A percentile compares a stretch with the other conserved stretches of the same genome.
Evolutionary conservation across 2,113 vertebrate species (phyloP).

Genomic region (Grus americana): DNA sequence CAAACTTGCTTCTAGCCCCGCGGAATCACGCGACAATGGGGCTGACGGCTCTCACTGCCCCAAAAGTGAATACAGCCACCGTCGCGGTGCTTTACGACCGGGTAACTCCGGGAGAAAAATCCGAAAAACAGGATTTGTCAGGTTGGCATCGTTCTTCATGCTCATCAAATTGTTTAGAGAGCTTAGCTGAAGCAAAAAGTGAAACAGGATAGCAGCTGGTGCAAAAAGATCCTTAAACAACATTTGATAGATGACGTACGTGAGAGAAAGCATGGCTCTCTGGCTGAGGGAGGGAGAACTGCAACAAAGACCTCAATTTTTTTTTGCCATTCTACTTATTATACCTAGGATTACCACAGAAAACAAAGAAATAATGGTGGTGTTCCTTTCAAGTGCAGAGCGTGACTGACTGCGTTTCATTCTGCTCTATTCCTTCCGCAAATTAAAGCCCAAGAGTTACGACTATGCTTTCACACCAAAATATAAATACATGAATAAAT

Average conservation of each 20-base stretch:
- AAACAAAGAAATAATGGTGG: conserved; percentile 44
- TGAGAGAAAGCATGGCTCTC: conserved; percentile 38
- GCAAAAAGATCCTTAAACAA: conserved; percentile 34
- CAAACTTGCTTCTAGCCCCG: neutral
- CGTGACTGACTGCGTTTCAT: conserved; percentile 55
- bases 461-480: conserved; percentile 29
- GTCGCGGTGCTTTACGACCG: rapidly evolving
- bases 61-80: neutral
- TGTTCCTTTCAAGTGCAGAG: conserved; percentile 60
- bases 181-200: conserved; percentile 28
- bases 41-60: neutral
- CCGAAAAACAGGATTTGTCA: neutral
- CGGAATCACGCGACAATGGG: neutral
- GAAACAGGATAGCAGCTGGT: conserved; percentile 36
- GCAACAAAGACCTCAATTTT: conserved; percentile 19
- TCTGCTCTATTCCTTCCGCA: conserved; percentile 26
- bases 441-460: conserved; percentile 46
- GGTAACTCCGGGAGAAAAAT: neutral
- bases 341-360: conserved; percentile 29
- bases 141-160: neutral
- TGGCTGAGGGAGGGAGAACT: neutral
- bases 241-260: neutral
- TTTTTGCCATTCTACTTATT: conserved; percentile 47
- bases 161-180: conserved; percentile 33
- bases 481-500: conserved; percentile 3